phyloP scores from a whole-genome alignment of 2,113 vertebrate genomes.

The Labrus mixtus region DNA sequence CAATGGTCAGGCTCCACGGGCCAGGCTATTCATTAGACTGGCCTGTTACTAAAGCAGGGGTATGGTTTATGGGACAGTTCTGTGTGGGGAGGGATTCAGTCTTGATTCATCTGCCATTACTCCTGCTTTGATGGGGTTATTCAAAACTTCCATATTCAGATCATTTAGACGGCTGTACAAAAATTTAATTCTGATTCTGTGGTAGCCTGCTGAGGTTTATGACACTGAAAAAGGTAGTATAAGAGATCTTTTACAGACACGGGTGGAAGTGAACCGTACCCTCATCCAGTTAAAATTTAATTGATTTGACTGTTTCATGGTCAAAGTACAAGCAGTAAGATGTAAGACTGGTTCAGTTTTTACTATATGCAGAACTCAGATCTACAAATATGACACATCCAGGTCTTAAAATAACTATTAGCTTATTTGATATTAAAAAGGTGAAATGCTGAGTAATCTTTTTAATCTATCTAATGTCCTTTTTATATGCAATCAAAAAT shows the following conservation, averaged over 20 bases:
- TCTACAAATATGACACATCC: too few species aligned
- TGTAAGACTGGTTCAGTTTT: neutral
- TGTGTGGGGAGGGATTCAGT: conserved; percentile 54
- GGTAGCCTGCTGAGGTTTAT: conserved; percentile 29
- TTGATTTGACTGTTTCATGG: neutral
- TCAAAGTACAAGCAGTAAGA: neutral
- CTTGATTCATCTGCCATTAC: conserved; percentile 65
- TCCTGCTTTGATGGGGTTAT: conserved; percentile 63
- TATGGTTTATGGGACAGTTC: conserved; percentile 72
- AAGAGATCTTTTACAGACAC: conserved; percentile 6
- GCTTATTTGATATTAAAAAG: too few species aligned
- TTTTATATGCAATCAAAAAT: too few species aligned
- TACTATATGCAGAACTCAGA: neutral
- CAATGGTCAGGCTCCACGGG: conserved; percentile 60
- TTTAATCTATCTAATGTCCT: too few species aligned
- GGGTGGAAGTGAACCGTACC: neutral
- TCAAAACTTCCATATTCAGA: conserved; percentile 54
- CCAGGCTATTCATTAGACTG: conserved; percentile 74
- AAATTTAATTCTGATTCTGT: conserved; percentile 19
- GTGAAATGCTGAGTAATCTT: too few species aligned
- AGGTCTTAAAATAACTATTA: too few species aligned
- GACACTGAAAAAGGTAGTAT: conserved; percentile 28
- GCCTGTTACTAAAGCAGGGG: conserved; percentile 72
- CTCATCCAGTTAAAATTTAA: neutral
- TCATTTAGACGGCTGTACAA: conserved; percentile 12